Evolutionary conservation across 1,140 invertebrate species (phyloP).

Genomic region (Drosophila varians): DNA sequence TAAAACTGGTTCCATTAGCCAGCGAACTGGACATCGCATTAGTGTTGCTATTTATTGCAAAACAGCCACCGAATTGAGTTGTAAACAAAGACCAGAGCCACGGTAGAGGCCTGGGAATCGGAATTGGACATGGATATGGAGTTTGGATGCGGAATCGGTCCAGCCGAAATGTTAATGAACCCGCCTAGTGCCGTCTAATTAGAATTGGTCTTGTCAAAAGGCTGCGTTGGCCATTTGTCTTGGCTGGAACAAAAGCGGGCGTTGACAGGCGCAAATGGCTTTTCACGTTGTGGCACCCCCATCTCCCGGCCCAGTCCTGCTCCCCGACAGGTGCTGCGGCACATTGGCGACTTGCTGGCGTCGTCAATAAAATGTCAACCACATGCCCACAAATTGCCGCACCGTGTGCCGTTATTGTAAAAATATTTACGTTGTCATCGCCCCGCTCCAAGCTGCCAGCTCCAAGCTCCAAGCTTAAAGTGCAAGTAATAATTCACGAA

Average conservation of each 20-base stretch:
- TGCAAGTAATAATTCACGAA: conserved; percentile 80
- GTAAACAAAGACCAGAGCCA: conserved; percentile 1
- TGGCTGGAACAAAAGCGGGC: conserved; percentile 67
- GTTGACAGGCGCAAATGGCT: conserved; percentile 79
- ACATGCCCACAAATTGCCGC: conserved; percentile 48
- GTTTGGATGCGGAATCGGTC: conserved; percentile 4
- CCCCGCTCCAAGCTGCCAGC: conserved; percentile 28
- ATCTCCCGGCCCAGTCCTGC: background rate
- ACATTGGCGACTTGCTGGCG: conserved; percentile 63
- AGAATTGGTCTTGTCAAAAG: conserved; percentile 39
- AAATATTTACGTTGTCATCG: conserved; percentile 70
- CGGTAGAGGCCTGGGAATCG: conserved; percentile 2
- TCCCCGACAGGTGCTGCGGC: conserved; percentile 60
- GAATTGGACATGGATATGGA: too few species aligned
- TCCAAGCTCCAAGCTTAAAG: conserved; percentile 64
- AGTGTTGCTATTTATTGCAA: conserved; percentile 41
- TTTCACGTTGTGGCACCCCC: conserved; percentile 21
- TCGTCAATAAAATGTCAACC: conserved; percentile 77
- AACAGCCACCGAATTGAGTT: conserved; percentile 45
- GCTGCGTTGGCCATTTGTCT: conserved; percentile 61
- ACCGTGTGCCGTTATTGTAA: conserved; percentile 46
- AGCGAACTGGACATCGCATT: conserved; percentile 30
- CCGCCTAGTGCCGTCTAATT: conserved; percentile 36
- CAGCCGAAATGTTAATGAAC: conserved; percentile 52
- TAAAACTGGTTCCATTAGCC: conserved; percentile 77